A percentile compares a stretch with the other conserved stretches of the same genome.
Evolutionary conservation across 1,140 invertebrate genomes (phyloP).

Genomic region (Pinna nobilis): DNA sequence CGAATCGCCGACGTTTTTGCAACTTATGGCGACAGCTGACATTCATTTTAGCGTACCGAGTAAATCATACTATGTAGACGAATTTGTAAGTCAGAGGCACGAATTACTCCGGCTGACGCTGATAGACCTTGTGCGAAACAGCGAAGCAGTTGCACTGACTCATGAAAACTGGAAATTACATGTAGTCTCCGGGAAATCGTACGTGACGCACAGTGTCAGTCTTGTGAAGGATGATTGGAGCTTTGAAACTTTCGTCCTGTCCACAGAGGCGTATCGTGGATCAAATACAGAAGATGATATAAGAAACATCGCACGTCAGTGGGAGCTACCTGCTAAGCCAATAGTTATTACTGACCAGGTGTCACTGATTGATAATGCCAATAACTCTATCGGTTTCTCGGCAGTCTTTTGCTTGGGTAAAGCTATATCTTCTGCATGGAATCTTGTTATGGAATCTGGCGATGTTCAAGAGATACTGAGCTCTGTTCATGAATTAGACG

Average conservation of each 20-base stretch:
- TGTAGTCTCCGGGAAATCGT: conserved; percentile 20
- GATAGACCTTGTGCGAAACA: conserved; percentile 16
- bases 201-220: conserved; percentile 26
- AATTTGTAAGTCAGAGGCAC: conserved; percentile 22
- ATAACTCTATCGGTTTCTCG: too few relatives aligned
- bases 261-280: neutral
- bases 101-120: conserved; percentile 21
- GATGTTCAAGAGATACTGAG: neutral
- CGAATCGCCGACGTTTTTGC: conserved; percentile 27
- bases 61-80: conserved; percentile 1
- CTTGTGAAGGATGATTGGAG: conserved; percentile 19
- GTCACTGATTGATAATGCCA: neutral
- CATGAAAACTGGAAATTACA: conserved; percentile 34
- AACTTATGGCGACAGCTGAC: conserved; percentile 33
- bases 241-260: conserved; percentile 2
- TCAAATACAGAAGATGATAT: neutral
- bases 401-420: conserved; percentile 10
- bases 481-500: neutral
- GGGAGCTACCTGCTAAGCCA: neutral
- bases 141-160: conserved; percentile 8
- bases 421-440: conserved; percentile 9
- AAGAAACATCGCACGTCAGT: neutral
- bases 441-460: neutral
- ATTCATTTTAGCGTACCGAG: conserved; percentile 9
- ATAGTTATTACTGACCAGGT: neutral